Base-by-base conservation (phyloP, 2,797 vertebrate genomes). In the Enteromius fasciolatus region DNA sequence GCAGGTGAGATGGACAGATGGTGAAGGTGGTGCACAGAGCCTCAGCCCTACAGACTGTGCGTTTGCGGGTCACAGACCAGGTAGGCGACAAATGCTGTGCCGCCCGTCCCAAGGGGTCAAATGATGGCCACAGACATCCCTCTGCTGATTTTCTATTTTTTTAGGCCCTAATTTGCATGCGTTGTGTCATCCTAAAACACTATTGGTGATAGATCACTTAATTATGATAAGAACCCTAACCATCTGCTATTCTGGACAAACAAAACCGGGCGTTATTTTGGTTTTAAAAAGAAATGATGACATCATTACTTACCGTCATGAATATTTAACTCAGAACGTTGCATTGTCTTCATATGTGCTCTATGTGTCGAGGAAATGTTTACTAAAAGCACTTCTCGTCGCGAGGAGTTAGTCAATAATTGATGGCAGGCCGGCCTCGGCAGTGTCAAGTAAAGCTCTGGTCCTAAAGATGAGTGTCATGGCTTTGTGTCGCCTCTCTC, bases 1-100 rank as follows among this genome's bases (percentile, higher is more conserved):
- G 81, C 70, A 85, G 81, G 78, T 78, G 76, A 82, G 61, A 54
- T 50, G 74, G 87, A 84, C 85, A 86, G 87, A 84, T 86, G 87
- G 87, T 76, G 80, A 73, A 82, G 79, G 48, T 67, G 57, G 77
- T 78, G 52, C 70, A 33, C 79, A 23, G 50, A 85, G 72, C 84
- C 76, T 68, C 54, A 17, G 57, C 36, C 44, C 63, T 50, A 50
- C 25, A 75, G 57, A 64, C 70, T 79, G 63, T 50, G 50, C 86
- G 67, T 83, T 69, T 81, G 80, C 67, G 68, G 77, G 76, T 84
- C 87, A 84, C 33, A 83, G 80, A 82, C 79, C 80, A 87, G 84
- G 84, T 87, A 87, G 79, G 57, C 70, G 41, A 80, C 79, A 87
- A 85, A 86, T 82, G 72, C 75, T 12, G 69, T 18, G 33, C 48